phyloP scores from a whole-genome alignment of 2,888 invertebrate species.

The Tyria jacobaeae region DNA sequence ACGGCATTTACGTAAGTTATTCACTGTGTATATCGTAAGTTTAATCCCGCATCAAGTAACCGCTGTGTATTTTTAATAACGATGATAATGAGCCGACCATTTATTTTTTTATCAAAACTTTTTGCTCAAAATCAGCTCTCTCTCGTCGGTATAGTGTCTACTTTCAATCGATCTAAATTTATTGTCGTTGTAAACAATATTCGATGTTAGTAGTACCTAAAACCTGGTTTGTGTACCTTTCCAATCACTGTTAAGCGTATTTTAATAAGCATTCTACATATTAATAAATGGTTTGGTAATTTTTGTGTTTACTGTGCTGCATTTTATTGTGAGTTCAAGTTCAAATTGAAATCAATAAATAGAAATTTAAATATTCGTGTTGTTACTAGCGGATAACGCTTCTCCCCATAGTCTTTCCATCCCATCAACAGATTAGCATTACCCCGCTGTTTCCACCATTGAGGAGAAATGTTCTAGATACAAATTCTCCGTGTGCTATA shows the following conservation, averaged over 20 bases:
- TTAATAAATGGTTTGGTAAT: conserved; percentile 79
- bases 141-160: conserved; percentile 67
- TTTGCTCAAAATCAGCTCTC: conserved; percentile 83
- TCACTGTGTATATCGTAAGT: conserved; percentile 83
- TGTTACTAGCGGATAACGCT: conserved; percentile 67
- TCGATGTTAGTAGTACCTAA: conserved; percentile 75
- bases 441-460: no score
- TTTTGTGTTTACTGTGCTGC: conserved; percentile 85
- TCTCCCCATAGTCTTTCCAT: not conserved
- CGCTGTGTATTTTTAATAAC: conserved; percentile 81
- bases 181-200: conserved; percentile 66
- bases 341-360: conserved; percentile 87
- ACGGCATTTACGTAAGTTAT: conserved; percentile 81
- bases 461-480: no score
- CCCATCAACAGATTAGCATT: not conserved
- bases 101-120: conserved; percentile 83
- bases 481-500: no score
- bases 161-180: conserved; percentile 65
- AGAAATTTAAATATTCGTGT: conserved; percentile 81
- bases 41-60: conserved; percentile 79
- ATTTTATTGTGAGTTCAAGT: conserved; percentile 87
- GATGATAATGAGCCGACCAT: conserved; percentile 74
- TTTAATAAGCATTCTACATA: conserved; percentile 74
- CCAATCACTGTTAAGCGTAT: conserved; percentile 79
- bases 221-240: conserved; percentile 71